These are phyloP conservation scores for Pachypsylla venusta DNA, from an alignment of 1,140 invertebrate genomes.

Conservation along the genomic window DNA sequence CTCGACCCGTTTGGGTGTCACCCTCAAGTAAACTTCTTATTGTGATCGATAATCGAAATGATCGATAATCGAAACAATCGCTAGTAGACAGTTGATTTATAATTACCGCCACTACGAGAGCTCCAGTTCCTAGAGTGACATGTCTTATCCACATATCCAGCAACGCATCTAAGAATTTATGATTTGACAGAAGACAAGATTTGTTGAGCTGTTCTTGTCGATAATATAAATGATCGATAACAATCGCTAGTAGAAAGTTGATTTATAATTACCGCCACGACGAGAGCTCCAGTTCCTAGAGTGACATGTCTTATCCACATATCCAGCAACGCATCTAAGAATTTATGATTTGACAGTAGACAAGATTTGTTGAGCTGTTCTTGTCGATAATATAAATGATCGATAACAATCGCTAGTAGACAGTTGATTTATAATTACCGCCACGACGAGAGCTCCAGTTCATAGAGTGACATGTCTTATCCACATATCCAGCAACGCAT, in stretches of 20 bases:
- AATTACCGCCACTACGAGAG: neutral
- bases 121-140: slow-evolving; percentile 34
- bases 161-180: slow-evolving; percentile 81
- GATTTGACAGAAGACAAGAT: slow-evolving; percentile 80
- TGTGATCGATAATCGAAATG: too few species aligned
- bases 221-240: slow-evolving; percentile 63
- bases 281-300: slow-evolving; percentile 58
- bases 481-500: slow-evolving; percentile 89
- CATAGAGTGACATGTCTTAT: slow-evolving; percentile 55
- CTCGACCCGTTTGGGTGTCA: too few species aligned
- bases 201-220: slow-evolving; percentile 97
- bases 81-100: too few species aligned
- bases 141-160: slow-evolving; percentile 94
- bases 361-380: slow-evolving; percentile 97
- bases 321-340: slow-evolving; percentile 83
- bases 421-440: too few species aligned
- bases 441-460: neutral
- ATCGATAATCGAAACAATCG: too few species aligned
- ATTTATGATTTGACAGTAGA: slow-evolving; percentile 77
- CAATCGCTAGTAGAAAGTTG: neutral
- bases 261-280: slow-evolving; percentile 60
- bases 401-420: too few species aligned
- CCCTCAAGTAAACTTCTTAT: too few species aligned
- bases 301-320: slow-evolving; percentile 89
- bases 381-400: slow-evolving; percentile 79